These are phyloP conservation scores for Carterocephalus palaemon DNA, from an alignment of 2,888 invertebrate species.

Conservation along the genomic window DNA sequence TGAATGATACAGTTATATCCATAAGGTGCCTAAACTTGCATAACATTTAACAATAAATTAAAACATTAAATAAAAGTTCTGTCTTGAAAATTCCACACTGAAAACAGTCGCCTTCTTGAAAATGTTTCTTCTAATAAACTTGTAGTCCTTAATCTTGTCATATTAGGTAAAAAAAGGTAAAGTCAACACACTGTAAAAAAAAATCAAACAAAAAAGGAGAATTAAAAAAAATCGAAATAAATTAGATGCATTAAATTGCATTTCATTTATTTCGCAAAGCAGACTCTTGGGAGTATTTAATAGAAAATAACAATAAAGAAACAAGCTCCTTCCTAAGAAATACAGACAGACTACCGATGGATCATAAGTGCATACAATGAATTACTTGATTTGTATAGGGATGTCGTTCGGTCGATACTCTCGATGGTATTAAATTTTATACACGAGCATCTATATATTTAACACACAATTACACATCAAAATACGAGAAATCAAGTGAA, in stretches of 20 bases:
- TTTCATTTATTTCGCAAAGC: fast-evolving
- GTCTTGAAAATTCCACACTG: background rate
- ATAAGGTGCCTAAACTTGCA: too few species aligned
- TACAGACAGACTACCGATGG: slow-evolving; percentile 5
- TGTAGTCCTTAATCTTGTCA: too few species aligned
- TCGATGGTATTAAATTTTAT: too few species aligned
- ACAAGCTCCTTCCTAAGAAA: slow-evolving; percentile 14
- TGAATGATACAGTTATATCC: too few species aligned
- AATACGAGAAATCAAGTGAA: too few species aligned
- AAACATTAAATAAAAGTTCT: too few species aligned
- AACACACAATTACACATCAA: too few species aligned
- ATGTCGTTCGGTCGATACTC: too few species aligned
- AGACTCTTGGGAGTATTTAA: background rate
- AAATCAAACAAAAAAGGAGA: background rate
- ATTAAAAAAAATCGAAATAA: background rate
- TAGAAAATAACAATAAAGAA: slow-evolving; percentile 5
- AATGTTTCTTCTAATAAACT: background rate
- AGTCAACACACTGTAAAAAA: background rate
- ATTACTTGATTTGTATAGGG: slow-evolving; percentile 18
- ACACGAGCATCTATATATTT: too few species aligned
- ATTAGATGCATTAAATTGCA: background rate
- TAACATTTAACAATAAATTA: background rate
- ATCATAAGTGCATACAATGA: slow-evolving; percentile 18
- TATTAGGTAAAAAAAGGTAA: too few species aligned
- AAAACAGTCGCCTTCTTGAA: too few species aligned